Base-by-base conservation (phyloP, 2,113 vertebrate species). In the Rostratula benghalensis region DNA sequence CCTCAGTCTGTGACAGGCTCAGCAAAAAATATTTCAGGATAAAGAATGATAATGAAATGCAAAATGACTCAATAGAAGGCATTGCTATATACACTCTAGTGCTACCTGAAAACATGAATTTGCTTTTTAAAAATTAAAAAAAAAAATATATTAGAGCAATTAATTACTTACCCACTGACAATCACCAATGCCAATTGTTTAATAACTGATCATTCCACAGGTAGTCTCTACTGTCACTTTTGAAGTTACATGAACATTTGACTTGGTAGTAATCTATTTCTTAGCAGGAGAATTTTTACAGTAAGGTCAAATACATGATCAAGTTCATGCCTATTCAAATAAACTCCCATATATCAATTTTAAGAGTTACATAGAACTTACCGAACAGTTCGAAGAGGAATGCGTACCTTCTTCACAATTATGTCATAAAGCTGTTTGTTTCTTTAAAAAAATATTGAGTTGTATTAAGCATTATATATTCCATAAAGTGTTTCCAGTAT, bases 341-440 rank as follows among this genome's bases (percentile, higher is more conserved):
- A 64, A 91, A 81, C 18, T 83, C 33, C 50, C 7, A 59, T 7
- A 10, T 27, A 76, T 35, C 1, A 15, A 50, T 86, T 61, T 70
- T 37, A 30, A 24, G 92, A 92, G 73, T 41, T 86, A 79, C 13
- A 13, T 6, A 1, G 33, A 94, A 98, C 98, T 76, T 97, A 99
- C 99, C 99, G 98, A 95, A 99, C 98, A 93, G 96, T 98, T 50
- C 75, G 98, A 95, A 99, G 97, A 43, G 99, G 98, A 95, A 99
- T 98, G 67, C 4, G 41, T 28, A 98, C 98, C 82, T 99, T 99
- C 95, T 96, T 98, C 87, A 98, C 97, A 98, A 99, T 98, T 13
- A 97, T 97, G 61, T 99, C 99, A 95, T 98, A 99, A 3, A 99
- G 98, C 89, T 99, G 99, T 95, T 99, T 99, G 96, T 99, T 99